phyloP scores from a whole-genome alignment of 2,888 invertebrate genomes.

The Diploptera punctata region DNA sequence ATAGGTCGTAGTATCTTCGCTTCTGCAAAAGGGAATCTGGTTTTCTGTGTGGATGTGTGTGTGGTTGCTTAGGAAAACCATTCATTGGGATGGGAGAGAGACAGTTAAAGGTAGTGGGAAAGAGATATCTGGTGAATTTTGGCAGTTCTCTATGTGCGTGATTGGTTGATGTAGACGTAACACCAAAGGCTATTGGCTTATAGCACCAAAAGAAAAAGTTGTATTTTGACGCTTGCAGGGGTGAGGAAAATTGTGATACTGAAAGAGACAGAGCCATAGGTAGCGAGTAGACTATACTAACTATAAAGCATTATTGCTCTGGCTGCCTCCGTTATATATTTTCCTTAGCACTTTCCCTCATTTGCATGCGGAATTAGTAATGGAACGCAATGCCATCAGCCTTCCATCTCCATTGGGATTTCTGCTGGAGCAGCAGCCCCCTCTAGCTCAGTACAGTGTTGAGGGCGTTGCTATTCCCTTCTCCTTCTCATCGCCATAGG shows the following conservation, averaged over 20 bases:
- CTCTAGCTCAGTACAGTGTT: constrained; percentile 10
- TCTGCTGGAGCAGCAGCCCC: constrained; percentile 9
- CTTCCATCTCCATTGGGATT: constrained; percentile 40
- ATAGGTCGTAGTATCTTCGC: constrained; percentile 24
- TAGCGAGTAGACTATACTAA: constrained; percentile 22
- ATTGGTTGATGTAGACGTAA: constrained; percentile 41
- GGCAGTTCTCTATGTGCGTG: constrained; percentile 29
- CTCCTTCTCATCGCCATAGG: neutral
- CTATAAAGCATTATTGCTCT: constrained; percentile 39
- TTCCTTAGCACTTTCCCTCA: constrained; percentile 45
- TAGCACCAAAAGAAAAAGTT: constrained; percentile 8
- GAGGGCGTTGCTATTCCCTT: constrained; percentile 7
- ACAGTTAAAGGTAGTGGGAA: neutral
- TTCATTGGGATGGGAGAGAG: constrained; percentile 10
- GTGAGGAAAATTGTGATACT: constrained; percentile 19
- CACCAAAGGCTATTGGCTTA: constrained; percentile 43
- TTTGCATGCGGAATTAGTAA: constrained; percentile 45
- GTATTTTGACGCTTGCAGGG: neutral
- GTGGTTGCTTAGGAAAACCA: constrained; percentile 18
- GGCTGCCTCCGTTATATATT: constrained; percentile 42
- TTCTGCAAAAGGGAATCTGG: constrained; percentile 25
- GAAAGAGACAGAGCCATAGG: constrained; percentile 10
- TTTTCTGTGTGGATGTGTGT: constrained; percentile 12
- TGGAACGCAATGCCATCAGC: constrained; percentile 39
- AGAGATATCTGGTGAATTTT: too few relatives aligned